Evolutionary conservation across 1,140 invertebrate species (phyloP), one percentile per base, ranked within the genome.

Genomic region (Drosophila obscura): DNA sequence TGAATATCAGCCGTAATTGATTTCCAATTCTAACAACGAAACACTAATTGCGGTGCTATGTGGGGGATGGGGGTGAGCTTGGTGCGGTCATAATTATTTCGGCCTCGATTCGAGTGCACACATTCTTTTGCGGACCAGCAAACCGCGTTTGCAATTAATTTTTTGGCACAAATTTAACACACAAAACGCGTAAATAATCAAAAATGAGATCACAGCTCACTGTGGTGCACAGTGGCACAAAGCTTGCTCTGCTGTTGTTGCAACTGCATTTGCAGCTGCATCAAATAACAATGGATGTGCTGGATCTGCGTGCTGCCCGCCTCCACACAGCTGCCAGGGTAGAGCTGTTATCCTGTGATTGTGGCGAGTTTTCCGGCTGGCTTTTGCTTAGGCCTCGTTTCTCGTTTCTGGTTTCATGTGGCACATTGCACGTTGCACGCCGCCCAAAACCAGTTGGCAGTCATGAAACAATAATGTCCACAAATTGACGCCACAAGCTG

Each of bases 401-500:
- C 50, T 63, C 69, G 78, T 73, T 56, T 55, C 57, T 35, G 9
- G 31, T 9, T 35, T 13, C 35, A 39, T 13, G 11, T 13, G 35
- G 35, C 35, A 39, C 35, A 11, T 39, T 31, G 31, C 31, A 31
- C 28, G 28, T 13, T 39, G 35, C 35, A 39, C 35, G 6, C 35
- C 35, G 35, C 35, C 35, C 35, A 39, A 39, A 28, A 28, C 56
- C 81, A 76, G 73, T 87, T 68, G 74, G 56, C 79, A 88, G 82
- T 83, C 83, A 76, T 87, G 83, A 88, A 88, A 87, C 83, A 87
- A 87, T 87, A 87, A 87, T 88, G 83, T 87, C 83, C 83, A 78
- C 83, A 87, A 87, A 87, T 87, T 87, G 83, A 83, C 79, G 83
- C 83, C 83, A 87, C 83, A 88, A 87, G 83, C 83, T 87, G 83